phyloP scores from a whole-genome alignment of 2,113 vertebrate genomes.

The Papio anubis region DNA sequence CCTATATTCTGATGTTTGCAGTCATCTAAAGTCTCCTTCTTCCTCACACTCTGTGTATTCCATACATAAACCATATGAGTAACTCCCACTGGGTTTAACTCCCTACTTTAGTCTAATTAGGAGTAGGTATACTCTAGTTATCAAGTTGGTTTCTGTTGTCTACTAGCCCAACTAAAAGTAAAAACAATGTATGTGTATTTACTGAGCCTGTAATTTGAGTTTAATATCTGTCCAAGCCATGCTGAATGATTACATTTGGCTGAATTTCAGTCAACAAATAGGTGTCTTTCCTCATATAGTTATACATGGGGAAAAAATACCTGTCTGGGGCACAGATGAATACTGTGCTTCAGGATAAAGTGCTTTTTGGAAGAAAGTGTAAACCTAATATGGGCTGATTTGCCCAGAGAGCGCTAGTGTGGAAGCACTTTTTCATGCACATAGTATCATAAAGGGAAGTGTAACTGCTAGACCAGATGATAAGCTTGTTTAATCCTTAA shows the following conservation, averaged over 20 bases:
- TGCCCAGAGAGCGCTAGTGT: neutral
- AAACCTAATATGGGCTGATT: neutral
- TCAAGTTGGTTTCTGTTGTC: neutral
- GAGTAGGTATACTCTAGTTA: slow-evolving; percentile 13
- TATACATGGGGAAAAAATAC: slow-evolving; percentile 11
- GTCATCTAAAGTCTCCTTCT: neutral
- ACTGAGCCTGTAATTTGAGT: slow-evolving; percentile 26
- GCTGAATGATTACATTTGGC: slow-evolving; percentile 19
- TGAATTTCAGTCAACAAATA: slow-evolving; percentile 45
- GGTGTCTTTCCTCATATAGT: slow-evolving; percentile 9
- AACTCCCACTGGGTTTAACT: neutral
- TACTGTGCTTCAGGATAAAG: slow-evolving; percentile 21
- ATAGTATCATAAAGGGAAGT: neutral
- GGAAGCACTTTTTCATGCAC: neutral
- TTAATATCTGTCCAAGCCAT: slow-evolving; percentile 25
- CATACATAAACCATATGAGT: neutral
- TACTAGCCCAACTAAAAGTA: neutral
- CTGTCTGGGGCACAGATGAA: neutral
- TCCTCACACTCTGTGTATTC: neutral
- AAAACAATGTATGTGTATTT: neutral
- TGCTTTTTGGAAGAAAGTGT: slow-evolving; percentile 41
- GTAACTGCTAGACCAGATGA: neutral
- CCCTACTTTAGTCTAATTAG: slow-evolving; percentile 10
- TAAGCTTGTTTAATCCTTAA: neutral
- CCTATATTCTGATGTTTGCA: neutral